These are phyloP conservation scores for Eupithecia exiguata DNA, from an alignment of 2,888 invertebrate species.

Conservation along the genomic window DNA sequence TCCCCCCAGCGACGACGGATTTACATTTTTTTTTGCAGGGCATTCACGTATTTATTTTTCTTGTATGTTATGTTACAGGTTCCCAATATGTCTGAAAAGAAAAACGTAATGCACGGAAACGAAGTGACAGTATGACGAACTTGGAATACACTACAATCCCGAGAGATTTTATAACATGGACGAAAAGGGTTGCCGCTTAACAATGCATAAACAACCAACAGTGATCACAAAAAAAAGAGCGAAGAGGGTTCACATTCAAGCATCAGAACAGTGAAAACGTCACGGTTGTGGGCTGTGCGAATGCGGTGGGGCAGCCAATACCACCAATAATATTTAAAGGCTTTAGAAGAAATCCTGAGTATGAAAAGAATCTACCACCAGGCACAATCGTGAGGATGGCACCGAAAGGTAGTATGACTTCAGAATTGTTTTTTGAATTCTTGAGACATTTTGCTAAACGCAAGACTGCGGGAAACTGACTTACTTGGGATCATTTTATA, in stretches of 20 bases:
- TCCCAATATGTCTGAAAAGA: conserved; percentile 8
- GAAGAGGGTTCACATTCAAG: conserved; percentile 42
- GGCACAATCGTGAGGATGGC: conserved; percentile 42
- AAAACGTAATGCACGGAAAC: conserved; percentile 15
- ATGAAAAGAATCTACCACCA: conserved; percentile 36
- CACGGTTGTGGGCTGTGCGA: conserved; percentile 41
- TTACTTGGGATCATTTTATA: conserved; percentile 25
- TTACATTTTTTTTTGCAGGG: no score
- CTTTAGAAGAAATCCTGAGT: conserved; percentile 39
- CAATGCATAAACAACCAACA: conserved; percentile 36
- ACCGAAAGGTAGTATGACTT: conserved; percentile 42
- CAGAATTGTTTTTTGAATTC: conserved; percentile 38
- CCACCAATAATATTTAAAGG: conserved; percentile 41
- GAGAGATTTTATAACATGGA: conserved; percentile 43
- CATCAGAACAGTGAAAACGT: conserved; percentile 46
- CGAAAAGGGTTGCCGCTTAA: conserved; percentile 40
- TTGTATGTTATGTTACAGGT: no score
- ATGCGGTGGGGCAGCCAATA: conserved; percentile 30
- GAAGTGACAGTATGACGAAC: conserved; percentile 28
- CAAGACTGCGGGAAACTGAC: conserved; percentile 37
- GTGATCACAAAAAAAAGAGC: conserved; percentile 41
- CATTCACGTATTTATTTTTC: no score
- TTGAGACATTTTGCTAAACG: conserved; percentile 37
- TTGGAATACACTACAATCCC: conserved; percentile 36
- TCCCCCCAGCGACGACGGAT: no score